phyloP scores from a whole-genome alignment of 2,113 vertebrate species.

The Todiramphus saurophagus region DNA sequence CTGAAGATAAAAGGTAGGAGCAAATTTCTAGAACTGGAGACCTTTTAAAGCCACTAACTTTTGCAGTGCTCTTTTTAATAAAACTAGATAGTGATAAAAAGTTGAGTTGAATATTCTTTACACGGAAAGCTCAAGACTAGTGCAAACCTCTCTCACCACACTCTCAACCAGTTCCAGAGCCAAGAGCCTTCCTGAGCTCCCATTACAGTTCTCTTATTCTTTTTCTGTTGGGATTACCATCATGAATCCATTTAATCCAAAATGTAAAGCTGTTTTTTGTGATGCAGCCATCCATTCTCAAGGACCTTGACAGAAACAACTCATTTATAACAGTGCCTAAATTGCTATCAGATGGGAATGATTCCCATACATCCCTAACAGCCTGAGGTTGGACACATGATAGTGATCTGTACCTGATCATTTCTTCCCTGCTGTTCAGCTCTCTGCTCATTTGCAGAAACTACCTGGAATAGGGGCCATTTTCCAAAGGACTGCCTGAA shows the following conservation, averaged over 20 bases:
- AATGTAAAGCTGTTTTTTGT: constrained; percentile 47
- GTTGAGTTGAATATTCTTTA: neutral
- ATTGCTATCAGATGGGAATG: constrained; percentile 59
- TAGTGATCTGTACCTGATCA: constrained; percentile 29
- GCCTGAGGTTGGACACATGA: constrained; percentile 7
- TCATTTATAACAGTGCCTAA: constrained; percentile 36
- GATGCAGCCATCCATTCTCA: constrained; percentile 55
- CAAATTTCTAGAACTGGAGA: constrained; percentile 17
- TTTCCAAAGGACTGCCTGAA: neutral
- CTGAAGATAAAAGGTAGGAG: constrained; percentile 19
- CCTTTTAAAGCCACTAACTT: neutral
- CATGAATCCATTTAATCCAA: constrained; percentile 52
- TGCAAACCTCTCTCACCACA: neutral
- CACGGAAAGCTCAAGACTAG: neutral
- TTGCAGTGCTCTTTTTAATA: neutral
- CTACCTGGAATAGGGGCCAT: neutral
- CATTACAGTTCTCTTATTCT: neutral
- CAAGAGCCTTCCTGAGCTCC: neutral
- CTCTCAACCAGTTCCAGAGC: constrained; percentile 12
- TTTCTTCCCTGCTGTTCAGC: constrained; percentile 8
- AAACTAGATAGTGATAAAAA: neutral
- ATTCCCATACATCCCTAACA: constrained; percentile 16
- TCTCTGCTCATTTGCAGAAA: neutral
- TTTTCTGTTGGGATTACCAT: constrained; percentile 49
- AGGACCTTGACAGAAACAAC: constrained; percentile 52